These are phyloP conservation scores for Aix galericulata DNA, from an alignment of 2,113 vertebrate species.

Conservation along the genomic window DNA sequence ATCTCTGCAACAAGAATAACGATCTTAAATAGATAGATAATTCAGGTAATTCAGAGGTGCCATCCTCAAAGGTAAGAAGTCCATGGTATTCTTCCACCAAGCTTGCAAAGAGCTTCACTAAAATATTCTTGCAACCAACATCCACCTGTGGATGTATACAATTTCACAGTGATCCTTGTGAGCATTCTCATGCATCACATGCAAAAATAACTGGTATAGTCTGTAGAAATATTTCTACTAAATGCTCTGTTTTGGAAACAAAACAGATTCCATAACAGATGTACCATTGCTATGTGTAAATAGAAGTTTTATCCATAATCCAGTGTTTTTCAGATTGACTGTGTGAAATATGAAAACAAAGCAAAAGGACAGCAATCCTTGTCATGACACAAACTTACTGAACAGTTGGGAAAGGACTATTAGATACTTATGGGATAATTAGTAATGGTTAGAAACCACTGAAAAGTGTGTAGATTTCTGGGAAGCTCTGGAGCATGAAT, in stretches of 20 bases:
- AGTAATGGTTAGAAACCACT: not conserved
- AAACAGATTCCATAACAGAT: not conserved
- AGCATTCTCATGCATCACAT: not conserved
- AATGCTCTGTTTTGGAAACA: not conserved
- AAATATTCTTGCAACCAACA: not conserved
- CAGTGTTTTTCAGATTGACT: not conserved
- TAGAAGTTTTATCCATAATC: not conserved
- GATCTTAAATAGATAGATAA: not conserved
- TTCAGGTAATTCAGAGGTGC: not conserved
- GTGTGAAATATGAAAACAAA: not conserved
- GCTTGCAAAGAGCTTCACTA: not conserved
- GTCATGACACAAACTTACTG: not conserved
- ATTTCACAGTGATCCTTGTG: not conserved
- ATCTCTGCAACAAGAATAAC: not conserved
- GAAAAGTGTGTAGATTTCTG: fast-evolving
- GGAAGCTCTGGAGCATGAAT: not conserved
- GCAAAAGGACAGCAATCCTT: not conserved
- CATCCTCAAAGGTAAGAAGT: not conserved
- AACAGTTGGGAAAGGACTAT: not conserved
- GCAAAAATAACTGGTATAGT: not conserved
- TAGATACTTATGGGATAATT: not conserved
- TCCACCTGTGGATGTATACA: not conserved
- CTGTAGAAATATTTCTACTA: not conserved
- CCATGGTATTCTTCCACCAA: not conserved
- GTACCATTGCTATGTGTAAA: not conserved